Base-by-base conservation (phyloP, 2,797 vertebrate species). In the Sebastes iracundus region DNA sequence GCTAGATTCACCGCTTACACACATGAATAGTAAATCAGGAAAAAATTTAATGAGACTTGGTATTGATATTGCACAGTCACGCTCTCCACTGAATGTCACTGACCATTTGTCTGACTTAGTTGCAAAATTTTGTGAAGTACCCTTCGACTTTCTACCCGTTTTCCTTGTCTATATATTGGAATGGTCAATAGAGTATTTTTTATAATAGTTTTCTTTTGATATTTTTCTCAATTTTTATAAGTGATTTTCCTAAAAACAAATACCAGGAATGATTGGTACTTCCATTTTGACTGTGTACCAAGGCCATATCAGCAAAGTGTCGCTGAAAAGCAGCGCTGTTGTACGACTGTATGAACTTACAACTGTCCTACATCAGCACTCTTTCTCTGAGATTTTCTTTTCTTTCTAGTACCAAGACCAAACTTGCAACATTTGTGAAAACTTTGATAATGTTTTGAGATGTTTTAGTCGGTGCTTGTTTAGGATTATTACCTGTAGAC, bases 201-300 rank as follows among this genome's bases (percentile, higher is more conserved):
- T 96, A 93, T 96, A 96, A 93, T 84, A 80, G 69, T 91, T 96
- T 96, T 95, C 84, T 94, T 96, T 94, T 94, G 91, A 94, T 95
- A 94, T 94, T 94, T 91, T 92, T 93, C 88, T 91, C 90, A 91
- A 94, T 93, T 96, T 96, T 95, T 95, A 94, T 95, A 96, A 92
- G 84, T 90, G 87, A 90, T 89, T 95, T 94, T 94, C 88, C 92
- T 91, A 90, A 93, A 87, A 88, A 77, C 79, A 77, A 74, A 78
- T 84, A 81, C 71, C 69, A 82, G 84, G 78, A 94, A 89, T 91
- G 77, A 90, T 93, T 91, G 92, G 90, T 95, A 93, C 91, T 87
- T 90, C 84, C 83, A 82, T 81, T 89, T 87, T 90, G 88, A 91
- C 71, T 86, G 80, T 82, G 82, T 93, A 92, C 89, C 87, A 84